Evolutionary conservation across 2,113 vertebrate genomes (phyloP), one percentile per base, ranked within the genome.

Genomic region (Aptenodytes patagonicus): DNA sequence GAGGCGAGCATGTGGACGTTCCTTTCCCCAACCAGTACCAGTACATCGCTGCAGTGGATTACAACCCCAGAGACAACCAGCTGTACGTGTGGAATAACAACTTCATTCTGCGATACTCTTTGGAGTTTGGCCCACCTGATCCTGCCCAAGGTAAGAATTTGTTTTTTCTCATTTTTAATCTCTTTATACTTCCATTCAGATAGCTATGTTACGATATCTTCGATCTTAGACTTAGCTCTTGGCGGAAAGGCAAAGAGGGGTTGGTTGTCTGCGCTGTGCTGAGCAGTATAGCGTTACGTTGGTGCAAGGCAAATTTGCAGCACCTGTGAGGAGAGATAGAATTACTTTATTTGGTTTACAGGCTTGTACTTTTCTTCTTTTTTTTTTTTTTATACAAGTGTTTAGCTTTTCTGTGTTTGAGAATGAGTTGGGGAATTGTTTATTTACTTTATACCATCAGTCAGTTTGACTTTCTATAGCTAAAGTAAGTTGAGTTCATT

Each of bases 11-110:
- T 15, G 98, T 99, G 77, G 99, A 99, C 77, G 98, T 99, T 94
- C 99, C 99, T 89, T 99, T 99, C 97, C 99, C 99, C 97, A 99
- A 99, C 98, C 99, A 99, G 98, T 99, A 99, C 98, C 99, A 99
- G 97, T 99, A 99, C 94, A 99, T 99, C 38, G 99, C 99, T 31
- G 98, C 99, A 73, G 99, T 99, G 99, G 99, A 99, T 99, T 99
- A 99, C 98, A 99, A 99, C 97, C 99, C 99, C 68, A 98, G 99
- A 98, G 99, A 99, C 97, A 99, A 99, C 97, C 99, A 99, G 88
- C 98, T 99, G 8, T 99, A 99, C 13, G 99, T 99, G 80, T 99
- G 99, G 99, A 99, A 99, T 98, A 99, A 99, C 98, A 99, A 99
- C 98, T 99, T 99, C 98, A 99, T 99, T 96, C 99, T 99, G 97